Conservation (phyloP, 2,113 vertebrate species). For the human (Homo sapiens) region GRCh38 chr6:115492001-115492500, state of each 20-base stretch:
- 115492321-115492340: too few relatives aligned
- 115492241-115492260: not conserved
- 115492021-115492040: not conserved
- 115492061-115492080: not conserved
- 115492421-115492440: too few relatives aligned
- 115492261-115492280: not conserved
- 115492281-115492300: not conserved
- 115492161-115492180: not conserved
- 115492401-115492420: too few relatives aligned
- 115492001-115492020: not conserved
- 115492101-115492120: not conserved
- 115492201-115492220: not conserved
- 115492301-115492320: not conserved
- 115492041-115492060: not conserved
- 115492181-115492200: not conserved
- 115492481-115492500: too few relatives aligned
- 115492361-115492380: too few relatives aligned
- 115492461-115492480: too few relatives aligned
- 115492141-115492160: not conserved
- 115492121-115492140: not conserved
- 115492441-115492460: too few relatives aligned
- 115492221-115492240: not conserved
- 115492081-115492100: not conserved
- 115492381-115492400: too few relatives aligned
- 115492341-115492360: too few relatives aligned